Conservation (phyloP, 2,113 vertebrate species). For the Steatornis caripensis region DNA sequence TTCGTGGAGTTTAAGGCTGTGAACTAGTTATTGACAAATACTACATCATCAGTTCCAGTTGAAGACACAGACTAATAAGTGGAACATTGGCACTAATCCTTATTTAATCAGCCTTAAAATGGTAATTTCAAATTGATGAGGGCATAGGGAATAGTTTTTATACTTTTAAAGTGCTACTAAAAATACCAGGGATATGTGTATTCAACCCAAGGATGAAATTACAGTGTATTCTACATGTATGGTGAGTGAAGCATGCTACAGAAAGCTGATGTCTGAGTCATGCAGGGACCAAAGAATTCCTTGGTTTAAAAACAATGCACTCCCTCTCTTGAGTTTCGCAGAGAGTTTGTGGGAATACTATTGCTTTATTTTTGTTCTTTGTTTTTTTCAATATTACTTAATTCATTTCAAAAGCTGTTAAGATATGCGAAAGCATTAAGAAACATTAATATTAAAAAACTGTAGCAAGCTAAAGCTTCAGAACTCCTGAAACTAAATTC, state of each 20-base stretch:
- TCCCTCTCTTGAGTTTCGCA: not conserved
- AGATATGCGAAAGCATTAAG: not conserved
- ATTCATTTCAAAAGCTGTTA: not conserved
- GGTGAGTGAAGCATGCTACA: slow-evolving; percentile 31
- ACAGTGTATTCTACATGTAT: slow-evolving; percentile 40
- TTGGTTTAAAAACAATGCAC: not conserved
- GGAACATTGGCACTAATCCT: slow-evolving; percentile 84
- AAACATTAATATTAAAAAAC: not conserved
- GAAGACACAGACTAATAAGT: slow-evolving; percentile 83
- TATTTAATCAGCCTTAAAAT: slow-evolving; percentile 86
- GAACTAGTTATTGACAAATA: slow-evolving; percentile 84
- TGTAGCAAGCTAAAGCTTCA: not conserved
- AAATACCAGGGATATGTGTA: slow-evolving; percentile 67
- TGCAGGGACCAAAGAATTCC: not conserved
- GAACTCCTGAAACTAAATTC: not conserved
- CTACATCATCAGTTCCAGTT: slow-evolving; percentile 81
- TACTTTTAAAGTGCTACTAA: slow-evolving; percentile 76
- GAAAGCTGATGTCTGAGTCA: not conserved
- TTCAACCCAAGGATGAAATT: slow-evolving; percentile 72
- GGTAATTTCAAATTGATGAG: slow-evolving; percentile 82
- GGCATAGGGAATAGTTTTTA: slow-evolving; percentile 78
- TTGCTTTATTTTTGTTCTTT: not conserved
- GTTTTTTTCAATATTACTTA: not conserved
- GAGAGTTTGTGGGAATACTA: not conserved
- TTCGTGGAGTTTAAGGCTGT: slow-evolving; percentile 72